Evolutionary conservation across 2,797 vertebrate genomes (phyloP).

Genomic region (Aselliscus stoliczkanus): DNA sequence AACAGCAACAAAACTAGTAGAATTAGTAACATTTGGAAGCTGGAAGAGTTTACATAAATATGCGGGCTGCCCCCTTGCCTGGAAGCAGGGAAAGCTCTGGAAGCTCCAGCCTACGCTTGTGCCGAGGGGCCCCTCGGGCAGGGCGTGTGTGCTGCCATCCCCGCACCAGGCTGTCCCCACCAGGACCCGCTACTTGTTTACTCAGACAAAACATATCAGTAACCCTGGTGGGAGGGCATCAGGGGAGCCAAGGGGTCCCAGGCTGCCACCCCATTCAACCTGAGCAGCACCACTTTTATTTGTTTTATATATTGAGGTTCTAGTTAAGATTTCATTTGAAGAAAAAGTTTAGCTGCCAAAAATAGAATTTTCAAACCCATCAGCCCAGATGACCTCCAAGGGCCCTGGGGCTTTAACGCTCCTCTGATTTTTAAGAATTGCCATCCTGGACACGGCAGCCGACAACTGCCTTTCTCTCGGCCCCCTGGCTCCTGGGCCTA

Average conservation of each 20-base stretch:
- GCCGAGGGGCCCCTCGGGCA: neutral
- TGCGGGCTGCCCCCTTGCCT: neutral
- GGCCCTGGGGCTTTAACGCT: neutral
- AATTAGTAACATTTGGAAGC: neutral
- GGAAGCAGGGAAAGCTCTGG: neutral
- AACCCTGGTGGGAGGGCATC: neutral
- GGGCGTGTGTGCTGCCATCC: neutral
- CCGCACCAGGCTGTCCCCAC: neutral
- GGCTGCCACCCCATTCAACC: neutral
- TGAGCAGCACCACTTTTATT: neutral
- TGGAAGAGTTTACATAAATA: neutral
- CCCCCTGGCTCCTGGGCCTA: neutral
- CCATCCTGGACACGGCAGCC: neutral
- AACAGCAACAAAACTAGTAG: neutral
- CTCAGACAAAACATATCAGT: neutral
- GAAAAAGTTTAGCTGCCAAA: slow-evolving; percentile 23
- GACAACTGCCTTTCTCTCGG: neutral
- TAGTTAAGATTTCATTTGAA: slow-evolving; percentile 5
- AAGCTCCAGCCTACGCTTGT: fast-evolving
- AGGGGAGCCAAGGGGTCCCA: neutral
- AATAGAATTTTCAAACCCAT: neutral
- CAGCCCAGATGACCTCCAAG: neutral
- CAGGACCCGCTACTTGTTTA: neutral
- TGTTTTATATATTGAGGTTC: neutral
- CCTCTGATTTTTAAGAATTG: slow-evolving; percentile 16